Conservation (phyloP, 2,113 vertebrate genomes). For the Climacteris rufus region DNA sequence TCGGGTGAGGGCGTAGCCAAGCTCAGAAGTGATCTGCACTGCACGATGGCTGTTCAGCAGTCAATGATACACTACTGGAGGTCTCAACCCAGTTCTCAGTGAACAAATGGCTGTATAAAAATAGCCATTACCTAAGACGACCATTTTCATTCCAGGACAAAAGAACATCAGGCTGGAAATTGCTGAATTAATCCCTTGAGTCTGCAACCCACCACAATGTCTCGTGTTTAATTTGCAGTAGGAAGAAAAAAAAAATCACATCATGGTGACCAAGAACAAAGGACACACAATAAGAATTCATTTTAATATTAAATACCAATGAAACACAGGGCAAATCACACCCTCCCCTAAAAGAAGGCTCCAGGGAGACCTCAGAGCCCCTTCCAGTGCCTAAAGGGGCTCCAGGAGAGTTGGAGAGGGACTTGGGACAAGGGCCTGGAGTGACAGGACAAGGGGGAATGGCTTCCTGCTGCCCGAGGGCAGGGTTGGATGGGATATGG, state of each 20-base stretch:
- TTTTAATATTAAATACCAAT: not conserved
- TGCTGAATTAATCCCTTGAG: constrained; percentile 43
- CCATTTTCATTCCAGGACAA: constrained; percentile 48
- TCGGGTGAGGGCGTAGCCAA: not conserved
- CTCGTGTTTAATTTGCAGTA: not conserved
- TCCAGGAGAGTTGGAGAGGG: not conserved
- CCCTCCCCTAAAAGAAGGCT: not conserved
- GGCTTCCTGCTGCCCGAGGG: not conserved
- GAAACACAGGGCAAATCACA: not conserved
- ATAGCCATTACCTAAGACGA: constrained; percentile 53
- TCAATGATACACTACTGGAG: not conserved
- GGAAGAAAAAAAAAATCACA: not conserved
- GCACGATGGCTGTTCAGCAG: not conserved
- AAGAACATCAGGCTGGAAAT: constrained; percentile 31
- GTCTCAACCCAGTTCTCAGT: constrained; percentile 31
- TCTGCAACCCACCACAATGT: not conserved
- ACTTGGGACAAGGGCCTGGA: not conserved
- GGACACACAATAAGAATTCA: not conserved
- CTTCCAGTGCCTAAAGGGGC: not conserved
- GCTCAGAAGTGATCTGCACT: not conserved
- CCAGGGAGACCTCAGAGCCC: not conserved
- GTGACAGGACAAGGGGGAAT: too few species aligned
- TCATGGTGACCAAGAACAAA: not conserved
- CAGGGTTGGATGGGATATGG: fast-evolving
- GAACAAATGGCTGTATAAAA: constrained; percentile 48